Percentiles rank a stretch among this genome's conserved stretches.
phyloP scores from a whole-genome alignment of 2,113 vertebrate genomes.

The Tylochromis polylepis region DNA sequence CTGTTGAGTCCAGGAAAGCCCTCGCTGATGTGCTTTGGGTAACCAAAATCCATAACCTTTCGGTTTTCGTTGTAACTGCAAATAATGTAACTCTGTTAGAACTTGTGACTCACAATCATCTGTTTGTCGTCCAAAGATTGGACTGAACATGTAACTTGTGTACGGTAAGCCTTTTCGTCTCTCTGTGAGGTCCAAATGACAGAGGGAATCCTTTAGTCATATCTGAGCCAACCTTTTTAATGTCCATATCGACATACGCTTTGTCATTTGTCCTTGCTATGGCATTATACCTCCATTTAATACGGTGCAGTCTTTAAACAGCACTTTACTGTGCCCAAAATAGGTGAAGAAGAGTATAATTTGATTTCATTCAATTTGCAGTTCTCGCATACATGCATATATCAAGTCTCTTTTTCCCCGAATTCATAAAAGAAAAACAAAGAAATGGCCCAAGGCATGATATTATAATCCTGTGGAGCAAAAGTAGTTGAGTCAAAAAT shows the following conservation, averaged over 20 bases:
- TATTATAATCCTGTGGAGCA: neutral
- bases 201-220: neutral
- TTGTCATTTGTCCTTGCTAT: neutral
- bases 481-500: neutral
- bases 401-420: neutral
- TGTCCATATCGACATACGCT: neutral
- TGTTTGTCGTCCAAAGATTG: neutral
- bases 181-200: neutral
- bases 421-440: neutral
- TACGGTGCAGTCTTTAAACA: neutral
- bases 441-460: neutral
- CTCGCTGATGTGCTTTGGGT: constrained; percentile 66
- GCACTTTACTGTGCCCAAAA: neutral
- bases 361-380: neutral
- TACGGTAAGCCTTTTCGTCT: neutral
- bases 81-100: neutral
- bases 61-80: constrained; percentile 71
- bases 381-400: neutral
- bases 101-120: neutral
- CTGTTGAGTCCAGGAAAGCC: constrained; percentile 69
- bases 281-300: neutral
- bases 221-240: neutral
- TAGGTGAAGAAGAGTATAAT: neutral
- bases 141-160: neutral
- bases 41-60: constrained; percentile 66